A percentile compares a stretch with the other conserved stretches of the same genome.
These are phyloP conservation scores for Cinclus cinclus DNA, from an alignment of 2,113 vertebrate genomes.

Conservation along the genomic window DNA sequence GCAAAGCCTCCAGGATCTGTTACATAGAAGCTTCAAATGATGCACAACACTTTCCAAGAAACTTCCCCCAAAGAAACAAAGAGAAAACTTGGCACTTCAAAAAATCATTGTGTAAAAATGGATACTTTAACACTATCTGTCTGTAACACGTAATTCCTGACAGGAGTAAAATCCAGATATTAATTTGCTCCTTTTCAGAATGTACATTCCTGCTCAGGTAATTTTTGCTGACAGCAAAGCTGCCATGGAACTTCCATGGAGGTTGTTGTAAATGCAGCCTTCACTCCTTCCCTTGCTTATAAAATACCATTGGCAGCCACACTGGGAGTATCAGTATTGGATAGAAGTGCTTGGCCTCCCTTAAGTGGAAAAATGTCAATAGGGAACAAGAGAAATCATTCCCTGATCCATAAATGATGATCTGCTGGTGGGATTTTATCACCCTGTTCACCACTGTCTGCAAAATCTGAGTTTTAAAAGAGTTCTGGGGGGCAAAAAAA, in stretches of 20 bases:
- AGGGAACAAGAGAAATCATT: slow-evolving; percentile 79
- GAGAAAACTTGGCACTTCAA: neutral
- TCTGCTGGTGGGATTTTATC: slow-evolving; percentile 49
- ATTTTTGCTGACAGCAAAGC: neutral
- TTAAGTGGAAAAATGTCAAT: slow-evolving; percentile 74
- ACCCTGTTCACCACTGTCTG: slow-evolving; percentile 1
- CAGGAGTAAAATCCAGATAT: neutral
- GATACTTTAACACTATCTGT: neutral
- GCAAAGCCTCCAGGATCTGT: neutral
- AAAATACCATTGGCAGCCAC: neutral
- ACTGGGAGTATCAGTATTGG: slow-evolving; percentile 79
- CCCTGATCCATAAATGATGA: slow-evolving; percentile 85
- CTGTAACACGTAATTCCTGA: neutral
- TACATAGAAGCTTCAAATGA: neutral
- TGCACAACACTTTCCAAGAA: neutral
- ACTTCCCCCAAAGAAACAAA: neutral
- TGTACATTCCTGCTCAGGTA: neutral
- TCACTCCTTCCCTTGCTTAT: neutral
- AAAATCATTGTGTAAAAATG: neutral
- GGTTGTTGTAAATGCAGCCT: neutral
- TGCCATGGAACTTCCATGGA: neutral
- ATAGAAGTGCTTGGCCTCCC: slow-evolving; percentile 76
- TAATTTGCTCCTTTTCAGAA: neutral
- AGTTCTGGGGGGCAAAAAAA: neutral
- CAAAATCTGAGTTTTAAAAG: slow-evolving; percentile 56